These are phyloP conservation scores for Macrotis lagotis DNA, from an alignment of 2,113 vertebrate species.

Conservation along the genomic window DNA sequence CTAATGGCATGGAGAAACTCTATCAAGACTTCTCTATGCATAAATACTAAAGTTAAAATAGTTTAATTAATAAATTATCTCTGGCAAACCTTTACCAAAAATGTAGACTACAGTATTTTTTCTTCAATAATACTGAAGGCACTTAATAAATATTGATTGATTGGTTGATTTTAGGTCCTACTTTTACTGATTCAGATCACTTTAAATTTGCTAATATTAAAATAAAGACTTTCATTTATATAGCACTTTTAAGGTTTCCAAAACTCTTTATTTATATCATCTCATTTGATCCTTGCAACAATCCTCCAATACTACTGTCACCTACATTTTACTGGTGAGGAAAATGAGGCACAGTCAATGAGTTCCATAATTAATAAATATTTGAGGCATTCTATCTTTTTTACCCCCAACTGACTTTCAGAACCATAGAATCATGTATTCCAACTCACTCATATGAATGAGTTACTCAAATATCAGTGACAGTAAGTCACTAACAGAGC, in stretches of 20 bases:
- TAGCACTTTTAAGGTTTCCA: background rate
- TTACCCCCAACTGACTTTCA: background rate
- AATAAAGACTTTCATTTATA: background rate
- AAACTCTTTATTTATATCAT: background rate
- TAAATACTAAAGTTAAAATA: background rate
- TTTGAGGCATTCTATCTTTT: background rate
- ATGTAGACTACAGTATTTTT: background rate
- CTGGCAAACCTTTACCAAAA: background rate
- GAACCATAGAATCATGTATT: background rate
- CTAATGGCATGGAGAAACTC: background rate
- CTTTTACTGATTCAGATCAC: background rate
- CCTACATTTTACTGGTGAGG: background rate
- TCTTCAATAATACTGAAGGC: background rate
- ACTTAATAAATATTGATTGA: background rate
- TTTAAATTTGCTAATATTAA: background rate
- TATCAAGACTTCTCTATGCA: background rate
- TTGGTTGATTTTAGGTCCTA: background rate
- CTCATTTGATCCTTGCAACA: background rate
- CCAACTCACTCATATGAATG: background rate
- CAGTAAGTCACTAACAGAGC: constrained; percentile 2
- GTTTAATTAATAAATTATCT: background rate
- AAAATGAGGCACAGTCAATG: background rate
- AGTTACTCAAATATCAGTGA: background rate
- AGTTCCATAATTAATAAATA: background rate
- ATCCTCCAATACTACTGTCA: background rate